Conservation (phyloP, 1,140 invertebrate genomes). For the Trinorchestia longiramus region DNA sequence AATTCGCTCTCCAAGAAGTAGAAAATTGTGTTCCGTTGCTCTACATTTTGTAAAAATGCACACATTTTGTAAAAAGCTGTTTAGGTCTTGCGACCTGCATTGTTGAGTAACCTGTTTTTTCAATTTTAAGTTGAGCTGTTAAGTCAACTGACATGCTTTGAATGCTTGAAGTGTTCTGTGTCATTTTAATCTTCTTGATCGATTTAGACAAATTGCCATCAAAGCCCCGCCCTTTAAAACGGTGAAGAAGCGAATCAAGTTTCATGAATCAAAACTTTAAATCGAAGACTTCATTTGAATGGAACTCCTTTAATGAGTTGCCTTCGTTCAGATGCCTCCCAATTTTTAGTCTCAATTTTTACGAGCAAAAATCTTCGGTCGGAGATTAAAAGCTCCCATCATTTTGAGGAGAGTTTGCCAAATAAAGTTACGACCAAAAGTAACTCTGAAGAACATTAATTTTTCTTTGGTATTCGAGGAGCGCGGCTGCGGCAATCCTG, state of each 20-base stretch:
- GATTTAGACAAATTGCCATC: background rate
- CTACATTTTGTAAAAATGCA: background rate
- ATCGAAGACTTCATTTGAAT: slow-evolving; percentile 39
- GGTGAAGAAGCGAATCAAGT: slow-evolving; percentile 2
- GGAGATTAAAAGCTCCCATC: slow-evolving; percentile 43
- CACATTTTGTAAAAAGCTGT: too few species aligned
- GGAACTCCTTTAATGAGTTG: slow-evolving; percentile 45
- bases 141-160: background rate
- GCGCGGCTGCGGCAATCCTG: slow-evolving; percentile 48
- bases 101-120: background rate
- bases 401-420: slow-evolving; percentile 41
- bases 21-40: background rate
- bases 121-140: background rate
- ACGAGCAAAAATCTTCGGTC: slow-evolving; percentile 46
- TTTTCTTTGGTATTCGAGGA: slow-evolving; percentile 52
- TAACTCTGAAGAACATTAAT: slow-evolving; percentile 51
- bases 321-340: slow-evolving; percentile 31
- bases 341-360: slow-evolving; percentile 39
- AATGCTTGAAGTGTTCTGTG: background rate
- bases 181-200: background rate
- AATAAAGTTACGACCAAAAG: slow-evolving; percentile 43
- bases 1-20: background rate
- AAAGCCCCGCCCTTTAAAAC: background rate
- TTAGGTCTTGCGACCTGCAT: background rate
- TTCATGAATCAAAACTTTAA: slow-evolving; percentile 32